These are phyloP conservation scores for Paramuricea clavata DNA, from an alignment of 92 coral and sea anemone genomes.

Conservation along the genomic window DNA sequence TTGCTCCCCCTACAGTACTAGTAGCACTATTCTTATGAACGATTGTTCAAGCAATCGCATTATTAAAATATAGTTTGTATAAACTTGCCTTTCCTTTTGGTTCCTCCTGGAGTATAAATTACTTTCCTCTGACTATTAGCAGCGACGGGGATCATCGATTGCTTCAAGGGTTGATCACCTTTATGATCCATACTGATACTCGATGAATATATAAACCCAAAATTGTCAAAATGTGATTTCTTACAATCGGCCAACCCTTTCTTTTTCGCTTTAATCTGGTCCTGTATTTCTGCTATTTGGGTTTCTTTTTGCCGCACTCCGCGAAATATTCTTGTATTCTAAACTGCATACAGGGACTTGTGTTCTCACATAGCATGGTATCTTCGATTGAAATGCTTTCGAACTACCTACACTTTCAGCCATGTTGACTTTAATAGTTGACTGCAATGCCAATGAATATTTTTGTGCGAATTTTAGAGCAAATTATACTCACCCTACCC, in stretches of 20 bases:
- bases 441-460: not conserved
- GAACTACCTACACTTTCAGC: not conserved
- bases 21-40: no score
- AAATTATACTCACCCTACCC: constrained; percentile 30
- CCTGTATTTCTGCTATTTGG: not conserved
- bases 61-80: not conserved
- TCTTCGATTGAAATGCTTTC: not conserved
- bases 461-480: not conserved
- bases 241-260: constrained; percentile 4
- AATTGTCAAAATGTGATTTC: not conserved
- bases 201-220: no score
- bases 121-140: not conserved
- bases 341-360: constrained; percentile 31
- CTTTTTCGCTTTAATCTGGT: constrained; percentile 7
- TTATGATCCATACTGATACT: no score
- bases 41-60: no score
- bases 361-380: constrained; percentile 21
- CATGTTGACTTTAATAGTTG: not conserved
- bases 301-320: constrained; percentile 27
- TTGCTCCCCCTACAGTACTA: no score
- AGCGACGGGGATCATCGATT: no score
- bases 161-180: no score
- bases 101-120: constrained; percentile 54
- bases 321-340: constrained; percentile 21
- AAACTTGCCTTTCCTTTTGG: constrained; percentile 48